Base-by-base conservation (phyloP, 2,113 vertebrate genomes). In the Nothobranchius furzeri region DNA sequence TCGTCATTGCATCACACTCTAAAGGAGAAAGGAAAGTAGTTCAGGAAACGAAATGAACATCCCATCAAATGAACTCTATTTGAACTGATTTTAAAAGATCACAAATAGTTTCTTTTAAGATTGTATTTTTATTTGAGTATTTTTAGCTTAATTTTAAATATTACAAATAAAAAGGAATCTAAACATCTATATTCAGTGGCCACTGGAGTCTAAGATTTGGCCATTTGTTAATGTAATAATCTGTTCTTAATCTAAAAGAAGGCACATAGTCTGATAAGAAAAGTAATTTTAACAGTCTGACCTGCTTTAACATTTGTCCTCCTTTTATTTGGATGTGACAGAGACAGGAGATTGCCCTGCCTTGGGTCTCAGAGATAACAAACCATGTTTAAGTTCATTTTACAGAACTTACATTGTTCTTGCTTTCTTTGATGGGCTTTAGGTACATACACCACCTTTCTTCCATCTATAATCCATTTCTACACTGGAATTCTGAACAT, bases 261-360 rank as follows among this genome's bases (percentile, higher is more conserved):
- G 48, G 30, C 30, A 17, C 46, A 13, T 4, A 37, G 50, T 60
- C 60, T 35, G 65, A 76, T 76, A 63, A 69, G 37, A 75, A 75
- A 84, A 64, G 47, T 70, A 4, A 82, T 86, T 79, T 84, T 66
- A 35, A 36, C 36, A 58, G 58, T 52, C 36, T 51, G 71, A 62
- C 56, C 47, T 46, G 3, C 30, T 7, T 10, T 43, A 47, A 46
- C 35, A 60, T 6, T 37, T 12, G 6, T 53, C 24, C 12, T 49
- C 49, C 17, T 62, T 54, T 64, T 36, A 60, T 81, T 61, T 84
- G 60, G 24, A 50, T 57, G 51, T 37, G 13, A 25, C 3, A 9
- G 17, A 62, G 42, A 30, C 62, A 40, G 55, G 17, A 71, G 48
- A 68, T 65, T 60, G 15, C 3, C 0, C 40, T 46, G 17, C 62